Base-by-base conservation (phyloP, 1,140 invertebrate species). In the Dinothrombium tinctorium region DNA sequence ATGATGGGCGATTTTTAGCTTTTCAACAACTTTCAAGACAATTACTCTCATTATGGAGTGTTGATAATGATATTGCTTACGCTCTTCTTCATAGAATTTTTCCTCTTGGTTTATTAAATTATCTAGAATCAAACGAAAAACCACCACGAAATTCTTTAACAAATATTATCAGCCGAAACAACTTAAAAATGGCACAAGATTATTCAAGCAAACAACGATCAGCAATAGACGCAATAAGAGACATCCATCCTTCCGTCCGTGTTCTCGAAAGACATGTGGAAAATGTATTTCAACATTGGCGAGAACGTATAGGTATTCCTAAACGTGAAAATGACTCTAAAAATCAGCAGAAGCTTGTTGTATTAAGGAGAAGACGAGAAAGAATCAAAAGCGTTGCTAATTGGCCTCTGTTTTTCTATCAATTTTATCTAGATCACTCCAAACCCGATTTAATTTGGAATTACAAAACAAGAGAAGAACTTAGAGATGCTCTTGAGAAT, bases 381-480 rank as follows among this genome's bases (percentile, higher is more conserved):
- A 64, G 81, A 47, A 73, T 96, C 33, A 94, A 94, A 61, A 73
- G 74, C 29, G 76, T 78, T 51, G 74, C 76, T 7, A 99, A 99
- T 65, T 86, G 84, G 76, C 67, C 69, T 21, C 63, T 89, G 37
- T 92, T 98, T 63, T 96, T 90, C 58, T 87, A 87, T 55, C 78
- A 87, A 57, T 99, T 99, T 60, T 73, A 72, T 54, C 70, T 75
- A 56, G 87, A 99, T 64, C 90, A 98, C 59, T 72, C 81, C 22
- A 66, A 89, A 56, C 82, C 92, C 4, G 92, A 98, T 64, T 66
- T 98, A 6, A 92, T 98, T 51, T 98, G 92, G 92, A 98, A 98
- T 64, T 86, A 89, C 53, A 90, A 86, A 73, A 96, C 90, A 2
- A 65, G 92, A 38, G 89, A 96, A 62, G 92, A 99, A 58, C 59